phyloP scores from a whole-genome alignment of 53 echinoderm and acorn worm species.

The Henricia sp. region DNA sequence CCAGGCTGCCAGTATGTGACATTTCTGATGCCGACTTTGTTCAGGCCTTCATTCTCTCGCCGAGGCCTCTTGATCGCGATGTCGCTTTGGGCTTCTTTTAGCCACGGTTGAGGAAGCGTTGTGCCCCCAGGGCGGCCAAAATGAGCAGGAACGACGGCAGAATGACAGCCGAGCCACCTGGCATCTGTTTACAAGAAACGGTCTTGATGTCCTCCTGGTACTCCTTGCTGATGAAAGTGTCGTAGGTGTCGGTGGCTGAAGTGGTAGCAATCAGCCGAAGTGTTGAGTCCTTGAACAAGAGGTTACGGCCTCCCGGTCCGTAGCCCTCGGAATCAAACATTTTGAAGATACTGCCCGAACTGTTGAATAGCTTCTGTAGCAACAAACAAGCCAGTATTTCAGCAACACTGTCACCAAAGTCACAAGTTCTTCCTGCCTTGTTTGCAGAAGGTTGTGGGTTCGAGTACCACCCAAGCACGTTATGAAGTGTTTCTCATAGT shows the following conservation, averaged over 20 bases:
- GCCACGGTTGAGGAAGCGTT: slow-evolving; percentile 32
- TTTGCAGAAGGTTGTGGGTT: too few relatives aligned
- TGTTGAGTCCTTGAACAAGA: slow-evolving; percentile 84
- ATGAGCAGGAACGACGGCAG: slow-evolving; percentile 13
- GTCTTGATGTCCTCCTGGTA: slow-evolving; percentile 55
- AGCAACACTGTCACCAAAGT: too few relatives aligned
- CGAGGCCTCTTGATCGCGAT: neutral
- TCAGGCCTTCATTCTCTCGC: slow-evolving; percentile 44
- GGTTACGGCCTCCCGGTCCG: slow-evolving; percentile 3
- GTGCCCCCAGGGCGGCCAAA: neutral
- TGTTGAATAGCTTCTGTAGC: slow-evolving; percentile 55
- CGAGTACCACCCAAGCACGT: too few relatives aligned
- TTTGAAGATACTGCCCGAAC: slow-evolving; percentile 46
- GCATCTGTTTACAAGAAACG: slow-evolving; percentile 24
- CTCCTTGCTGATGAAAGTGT: slow-evolving; percentile 56
- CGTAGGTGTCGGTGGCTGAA: slow-evolving; percentile 49
- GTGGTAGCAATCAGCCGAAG: slow-evolving; percentile 31
- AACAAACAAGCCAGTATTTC: too few relatives aligned
- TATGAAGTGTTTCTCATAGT: too few relatives aligned
- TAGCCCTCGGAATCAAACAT: slow-evolving; percentile 78
- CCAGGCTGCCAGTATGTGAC: slow-evolving; percentile 65
- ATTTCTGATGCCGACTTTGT: slow-evolving; percentile 63
- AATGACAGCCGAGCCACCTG: neutral
- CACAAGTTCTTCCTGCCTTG: too few relatives aligned
- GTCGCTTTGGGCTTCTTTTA: neutral